Base-by-base conservation (phyloP, 2,797 vertebrate genomes). In the Myotis planiceps region DNA sequence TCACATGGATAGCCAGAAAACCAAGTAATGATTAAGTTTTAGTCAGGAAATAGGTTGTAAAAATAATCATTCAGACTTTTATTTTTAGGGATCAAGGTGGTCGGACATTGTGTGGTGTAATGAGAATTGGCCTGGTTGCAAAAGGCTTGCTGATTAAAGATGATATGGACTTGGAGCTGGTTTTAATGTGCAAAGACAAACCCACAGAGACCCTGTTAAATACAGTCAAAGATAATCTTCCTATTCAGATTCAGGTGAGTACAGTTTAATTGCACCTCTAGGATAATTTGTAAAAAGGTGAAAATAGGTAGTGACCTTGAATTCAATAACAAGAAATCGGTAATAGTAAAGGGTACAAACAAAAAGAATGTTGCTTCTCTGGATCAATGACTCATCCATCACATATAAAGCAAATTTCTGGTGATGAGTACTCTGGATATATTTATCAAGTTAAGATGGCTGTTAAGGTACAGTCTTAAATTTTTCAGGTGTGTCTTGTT, bases 101-200 rank as follows among this genome's bases (percentile, higher is more conserved):
- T 72, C 99, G 99, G 76, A 98, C 99, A 9, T 99, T 99, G 97
- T 99, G 99, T 97, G 99, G 99, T 3, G 99, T 99, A 97, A 99
- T 99, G 99, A 99, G 99, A 97, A 99, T 99, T 95, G 99, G 99
- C 87, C 99, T 99, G 97, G 99, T 99, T 96, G 99, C 99, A 93
- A 99, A 99, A 99, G 99, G 99, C 95, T 99, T 99, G 96, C 99
- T 99, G 97, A 99, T 99, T 98, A 99, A 99, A 98, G 99, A 99
- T 12, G 99, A 99, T 98, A 99, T 99, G 99, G 99, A 99, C 97
- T 98, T 99, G 98, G 99, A 99, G 98, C 98, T 99, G 98, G 99
- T 99, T 98, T 99, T 99, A 97, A 99, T 99, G 99, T 99, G 99
- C 98, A 99, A 99, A 98, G 99, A 99, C 98, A 99, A 99, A 97